phyloP scores from a whole-genome alignment of 2,113 vertebrate genomes.

The Paradisaea rubra region DNA sequence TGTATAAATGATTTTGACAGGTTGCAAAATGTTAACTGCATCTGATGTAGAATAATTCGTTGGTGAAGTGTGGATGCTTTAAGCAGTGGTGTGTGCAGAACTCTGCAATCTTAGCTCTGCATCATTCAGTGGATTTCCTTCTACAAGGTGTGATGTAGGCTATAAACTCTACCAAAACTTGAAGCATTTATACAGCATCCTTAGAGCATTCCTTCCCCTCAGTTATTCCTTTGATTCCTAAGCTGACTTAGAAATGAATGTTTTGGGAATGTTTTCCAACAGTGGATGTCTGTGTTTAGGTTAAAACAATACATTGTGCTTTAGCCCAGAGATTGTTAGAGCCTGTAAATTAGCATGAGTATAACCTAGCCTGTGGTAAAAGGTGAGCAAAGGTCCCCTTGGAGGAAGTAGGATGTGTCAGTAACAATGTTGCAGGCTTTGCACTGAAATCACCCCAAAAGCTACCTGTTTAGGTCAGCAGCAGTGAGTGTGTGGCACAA shows the following conservation, averaged over 20 bases:
- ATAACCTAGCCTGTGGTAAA: background rate
- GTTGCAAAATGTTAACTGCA: background rate
- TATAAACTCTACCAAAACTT: background rate
- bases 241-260: background rate
- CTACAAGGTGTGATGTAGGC: background rate
- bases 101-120: background rate
- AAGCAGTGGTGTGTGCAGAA: background rate
- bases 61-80: background rate
- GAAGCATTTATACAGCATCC: background rate
- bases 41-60: background rate
- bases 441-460: background rate
- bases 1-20: background rate
- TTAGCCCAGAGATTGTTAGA: background rate
- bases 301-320: background rate
- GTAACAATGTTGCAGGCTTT: background rate
- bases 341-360: background rate
- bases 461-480: background rate
- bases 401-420: background rate
- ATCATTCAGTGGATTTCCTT: background rate
- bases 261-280: background rate
- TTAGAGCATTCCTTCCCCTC: background rate
- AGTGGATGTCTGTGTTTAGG: background rate
- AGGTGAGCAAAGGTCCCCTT: background rate
- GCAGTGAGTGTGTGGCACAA: background rate
- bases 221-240: background rate